Base-by-base conservation (phyloP, 1,140 invertebrate species). In the Holotrichia oblita region DNA sequence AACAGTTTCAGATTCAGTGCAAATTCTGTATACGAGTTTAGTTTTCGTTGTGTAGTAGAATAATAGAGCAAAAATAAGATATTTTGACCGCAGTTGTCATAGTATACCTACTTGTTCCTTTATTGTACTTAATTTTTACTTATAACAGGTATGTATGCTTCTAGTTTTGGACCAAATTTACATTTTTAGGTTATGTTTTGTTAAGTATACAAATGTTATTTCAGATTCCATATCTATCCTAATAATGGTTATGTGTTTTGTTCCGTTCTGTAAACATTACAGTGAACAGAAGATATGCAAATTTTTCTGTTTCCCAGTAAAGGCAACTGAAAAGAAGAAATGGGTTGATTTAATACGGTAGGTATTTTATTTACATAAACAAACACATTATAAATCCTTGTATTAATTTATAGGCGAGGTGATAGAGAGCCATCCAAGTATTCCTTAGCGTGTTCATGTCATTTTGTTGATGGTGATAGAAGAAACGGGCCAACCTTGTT, bases 401-500 rank as follows among this genome's bases (percentile, higher is more conserved):
- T 69, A 69, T 69, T 69, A 22, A 20, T 69, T 20, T 69, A 69
- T 27, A 69, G 64, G 22, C 17, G 64, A 69, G 20, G 10, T 22
- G 64, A 69, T 74, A 34, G 27, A 2, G 27, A 34, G 4, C 27
- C 40, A 74, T 12, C 73, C 27, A 27, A 41, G 20, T 14, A 24
- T 24, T 34, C 34, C 17, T 12, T 27, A 59, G 44, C 8, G 20
- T 76, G 40, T 76, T 17, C 10, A 14, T 48, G 44, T 48, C 44
- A 48, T 48, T 48, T 48, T 48, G 44, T 48, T 10, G 48, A 78
- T 34, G 14, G 77, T 24, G 40, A 80, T 9, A 73, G 34, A 61
- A 61, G 41, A 48, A 80, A 80, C 42, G 12, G 64, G 9, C 76
- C 79, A 44, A 77, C 76, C 14, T 34, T 79, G n/a, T 79, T 80